Evolutionary conservation across 1,140 invertebrate species (phyloP).

Genomic region (Drosophila takahashii): DNA sequence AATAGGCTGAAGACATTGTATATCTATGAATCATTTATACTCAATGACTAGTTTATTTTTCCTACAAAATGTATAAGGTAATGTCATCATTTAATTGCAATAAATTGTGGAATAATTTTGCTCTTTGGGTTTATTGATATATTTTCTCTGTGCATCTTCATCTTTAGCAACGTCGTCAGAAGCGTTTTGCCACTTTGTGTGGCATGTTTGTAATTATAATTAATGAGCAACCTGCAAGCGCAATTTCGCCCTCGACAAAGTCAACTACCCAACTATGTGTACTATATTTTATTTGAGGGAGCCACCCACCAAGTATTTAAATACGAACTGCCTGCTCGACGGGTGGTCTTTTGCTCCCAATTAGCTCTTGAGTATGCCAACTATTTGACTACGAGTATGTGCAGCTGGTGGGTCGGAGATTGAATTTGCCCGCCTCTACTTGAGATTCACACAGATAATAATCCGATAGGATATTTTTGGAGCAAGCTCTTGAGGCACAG

Average conservation of each 20-base stretch:
- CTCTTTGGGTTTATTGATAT: no score
- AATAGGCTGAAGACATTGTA: no score
- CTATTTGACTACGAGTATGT: constrained; percentile 8
- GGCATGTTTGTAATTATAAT: constrained; percentile 73
- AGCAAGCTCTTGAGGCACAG: constrained; percentile 8
- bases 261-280: constrained; percentile 27
- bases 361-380: constrained; percentile 42
- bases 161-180: constrained; percentile 8
- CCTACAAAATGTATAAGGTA: no score
- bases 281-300: constrained; percentile 17
- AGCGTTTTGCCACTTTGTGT: constrained; percentile 42
- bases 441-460: constrained; percentile 24
- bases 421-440: constrained; percentile 7
- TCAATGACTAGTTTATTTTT: no score
- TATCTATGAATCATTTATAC: no score
- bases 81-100: no score
- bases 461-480: constrained; percentile 30
- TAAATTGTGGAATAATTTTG: no score
- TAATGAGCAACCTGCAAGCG: constrained; percentile 63
- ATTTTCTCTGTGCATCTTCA: not conserved
- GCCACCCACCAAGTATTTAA: constrained; percentile 30
- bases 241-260: constrained; percentile 27
- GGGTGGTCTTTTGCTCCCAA: constrained; percentile 49
- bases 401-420: constrained; percentile 1
- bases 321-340: constrained; percentile 14